Conservation (phyloP, 2,113 vertebrate genomes). For the Lanius collurio region DNA sequence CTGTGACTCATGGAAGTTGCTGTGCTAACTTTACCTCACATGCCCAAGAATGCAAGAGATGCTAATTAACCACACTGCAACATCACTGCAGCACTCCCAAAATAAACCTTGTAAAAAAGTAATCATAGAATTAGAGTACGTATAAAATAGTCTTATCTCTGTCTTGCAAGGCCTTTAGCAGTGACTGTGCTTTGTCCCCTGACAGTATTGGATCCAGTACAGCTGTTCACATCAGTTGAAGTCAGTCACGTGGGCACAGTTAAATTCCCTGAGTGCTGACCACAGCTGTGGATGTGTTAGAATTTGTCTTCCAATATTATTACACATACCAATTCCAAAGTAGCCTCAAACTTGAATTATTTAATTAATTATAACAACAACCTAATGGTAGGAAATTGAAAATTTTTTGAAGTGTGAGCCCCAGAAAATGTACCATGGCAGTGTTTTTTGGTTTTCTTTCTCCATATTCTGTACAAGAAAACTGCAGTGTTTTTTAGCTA, state of each 20-base stretch:
- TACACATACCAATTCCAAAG: background rate
- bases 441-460: background rate
- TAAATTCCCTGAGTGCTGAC: background rate
- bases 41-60: background rate
- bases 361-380: background rate
- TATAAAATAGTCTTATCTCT: background rate
- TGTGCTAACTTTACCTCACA: background rate
- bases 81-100: background rate
- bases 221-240: background rate
- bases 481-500: background rate
- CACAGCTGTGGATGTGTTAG: background rate
- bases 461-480: background rate
- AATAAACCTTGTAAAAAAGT: background rate
- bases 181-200: background rate
- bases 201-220: background rate
- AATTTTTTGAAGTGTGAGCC: background rate
- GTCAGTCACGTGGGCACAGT: background rate
- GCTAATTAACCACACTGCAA: background rate
- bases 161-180: background rate
- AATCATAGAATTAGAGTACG: background rate
- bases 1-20: background rate
- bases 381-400: background rate
- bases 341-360: background rate
- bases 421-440: background rate
- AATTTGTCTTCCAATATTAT: background rate